Conservation (phyloP, 1,140 invertebrate genomes). For the Apis laboriosa region DNA sequence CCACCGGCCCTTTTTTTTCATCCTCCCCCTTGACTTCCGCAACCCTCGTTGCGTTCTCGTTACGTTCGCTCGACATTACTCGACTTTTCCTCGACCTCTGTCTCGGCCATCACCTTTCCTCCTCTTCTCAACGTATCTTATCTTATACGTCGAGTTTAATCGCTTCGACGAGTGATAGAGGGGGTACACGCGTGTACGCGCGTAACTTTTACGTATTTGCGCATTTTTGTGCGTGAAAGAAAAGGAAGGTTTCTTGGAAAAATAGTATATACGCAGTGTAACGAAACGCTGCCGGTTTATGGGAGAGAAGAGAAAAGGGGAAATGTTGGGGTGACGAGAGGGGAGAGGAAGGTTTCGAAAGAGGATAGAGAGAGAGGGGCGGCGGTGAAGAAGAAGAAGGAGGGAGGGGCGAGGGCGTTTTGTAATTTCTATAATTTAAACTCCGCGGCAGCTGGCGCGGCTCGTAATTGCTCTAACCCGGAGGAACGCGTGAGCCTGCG, state of each 20-base stretch:
- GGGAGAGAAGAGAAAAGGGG: not conserved
- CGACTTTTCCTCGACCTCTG: not conserved
- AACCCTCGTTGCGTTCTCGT: not conserved
- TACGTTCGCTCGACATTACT: not conserved
- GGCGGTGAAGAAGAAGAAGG: not conserved
- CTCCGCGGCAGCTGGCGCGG: constrained; percentile 80
- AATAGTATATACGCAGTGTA: constrained; percentile 33
- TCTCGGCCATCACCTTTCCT: too few relatives aligned
- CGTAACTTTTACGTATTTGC: too few relatives aligned
- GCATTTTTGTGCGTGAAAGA: too few relatives aligned
- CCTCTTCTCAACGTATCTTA: too few relatives aligned
- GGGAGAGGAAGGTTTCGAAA: not conserved
- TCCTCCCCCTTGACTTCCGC: not conserved
- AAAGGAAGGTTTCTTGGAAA: constrained; percentile 48
- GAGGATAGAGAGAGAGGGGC: not conserved
- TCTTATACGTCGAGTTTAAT: not conserved
- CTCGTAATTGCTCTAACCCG: constrained; percentile 81
- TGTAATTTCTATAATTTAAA: constrained; percentile 82
- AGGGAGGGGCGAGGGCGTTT: constrained; percentile 71
- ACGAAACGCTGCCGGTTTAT: not conserved
- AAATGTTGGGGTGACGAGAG: constrained; percentile 15
- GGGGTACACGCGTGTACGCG: not conserved
- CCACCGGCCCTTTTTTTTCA: not conserved
- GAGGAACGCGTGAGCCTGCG: constrained; percentile 78
- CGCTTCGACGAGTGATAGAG: too few relatives aligned